Conservation (phyloP, 2,797 vertebrate genomes). For the Mycteria americana region DNA sequence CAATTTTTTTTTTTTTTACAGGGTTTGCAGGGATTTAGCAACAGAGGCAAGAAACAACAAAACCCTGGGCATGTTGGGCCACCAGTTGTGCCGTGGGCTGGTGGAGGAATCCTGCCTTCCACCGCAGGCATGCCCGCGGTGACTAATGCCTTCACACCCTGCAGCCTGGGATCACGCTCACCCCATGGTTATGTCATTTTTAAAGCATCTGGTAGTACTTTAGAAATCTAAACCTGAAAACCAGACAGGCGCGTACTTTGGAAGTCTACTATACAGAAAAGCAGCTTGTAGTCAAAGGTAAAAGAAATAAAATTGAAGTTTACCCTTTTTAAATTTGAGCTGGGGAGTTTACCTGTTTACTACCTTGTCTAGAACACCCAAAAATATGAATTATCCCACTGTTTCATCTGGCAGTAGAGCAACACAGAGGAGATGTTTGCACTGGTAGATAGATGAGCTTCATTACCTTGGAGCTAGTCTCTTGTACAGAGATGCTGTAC, state of each 20-base stretch:
- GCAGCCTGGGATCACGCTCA: not conserved
- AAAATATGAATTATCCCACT: not conserved
- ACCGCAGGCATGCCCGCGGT: not conserved
- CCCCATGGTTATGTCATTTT: not conserved
- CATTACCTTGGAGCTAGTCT: not conserved
- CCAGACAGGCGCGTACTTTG: not conserved
- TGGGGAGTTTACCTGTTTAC: not conserved
- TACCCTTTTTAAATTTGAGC: not conserved
- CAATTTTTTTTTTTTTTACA: not conserved
- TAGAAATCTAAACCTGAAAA: not conserved
- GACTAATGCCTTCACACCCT: slow-evolving; percentile 47
- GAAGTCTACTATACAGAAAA: not conserved
- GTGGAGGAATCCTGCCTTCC: not conserved
- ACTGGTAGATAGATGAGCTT: not conserved
- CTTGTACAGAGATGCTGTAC: not conserved
- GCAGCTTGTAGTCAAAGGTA: not conserved
- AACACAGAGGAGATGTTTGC: not conserved
- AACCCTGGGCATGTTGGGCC: not conserved
- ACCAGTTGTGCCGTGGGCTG: not conserved
- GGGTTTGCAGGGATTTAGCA: not conserved
- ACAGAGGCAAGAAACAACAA: slow-evolving; percentile 18
- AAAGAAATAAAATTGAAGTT: not conserved
- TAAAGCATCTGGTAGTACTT: slow-evolving; percentile 11
- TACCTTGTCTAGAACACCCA: not conserved
- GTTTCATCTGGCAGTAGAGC: not conserved